Base-by-base conservation (phyloP, 1,140 invertebrate genomes). In the Drosophila sucinea region DNA sequence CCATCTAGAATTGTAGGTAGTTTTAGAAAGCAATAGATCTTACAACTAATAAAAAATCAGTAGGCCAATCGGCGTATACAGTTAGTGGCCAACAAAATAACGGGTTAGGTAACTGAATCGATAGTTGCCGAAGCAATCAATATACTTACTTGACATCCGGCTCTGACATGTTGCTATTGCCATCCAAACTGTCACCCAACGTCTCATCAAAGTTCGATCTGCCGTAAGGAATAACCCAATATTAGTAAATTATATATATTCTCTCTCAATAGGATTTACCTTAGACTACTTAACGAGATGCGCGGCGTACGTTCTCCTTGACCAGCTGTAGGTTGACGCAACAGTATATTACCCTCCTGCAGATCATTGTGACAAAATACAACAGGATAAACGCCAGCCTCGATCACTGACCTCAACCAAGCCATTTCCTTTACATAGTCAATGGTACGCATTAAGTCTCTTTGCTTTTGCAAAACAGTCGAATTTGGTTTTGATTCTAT, bases 281-380 rank as follows among this genome's bases (percentile, higher is more conserved):
- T 72, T 29, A 86, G 57, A 10, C 73, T 86, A 38, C 72, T 89
- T 1, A 81, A 80, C 0, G 77, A 90, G 63, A 66, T 72, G 3
- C 65, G 66, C 2, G 76, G 86, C 4, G 67, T 74, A 35, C 84
- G 69, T n/a, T 72, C 66, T 5, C 60, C 67, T 1, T 68, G 56
- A 1, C 41, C 65, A 29, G 32, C 25, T 25, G 67, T 60, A 5
- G 72, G 44, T 60, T 90, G 76, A 23, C 79, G 72, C 10, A 91
- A 35, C 54, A 91, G 56, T 58, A 92, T 92, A 60, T 94, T 95
- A 92, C 98, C 98, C 94, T 99, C 98, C 93, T 99, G 98, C 91
- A 99, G 94, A 91, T 99, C 98, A 92, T 99, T 99, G 92, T 99
- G 98, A 90, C 97, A 98, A 92, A 99, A 99, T 0, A 98, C 95